Percentiles rank a stretch among this genome's conserved stretches.
Conservation (phyloP, 2,113 vertebrate species). For the Emydocephalus ijimae region DNA sequence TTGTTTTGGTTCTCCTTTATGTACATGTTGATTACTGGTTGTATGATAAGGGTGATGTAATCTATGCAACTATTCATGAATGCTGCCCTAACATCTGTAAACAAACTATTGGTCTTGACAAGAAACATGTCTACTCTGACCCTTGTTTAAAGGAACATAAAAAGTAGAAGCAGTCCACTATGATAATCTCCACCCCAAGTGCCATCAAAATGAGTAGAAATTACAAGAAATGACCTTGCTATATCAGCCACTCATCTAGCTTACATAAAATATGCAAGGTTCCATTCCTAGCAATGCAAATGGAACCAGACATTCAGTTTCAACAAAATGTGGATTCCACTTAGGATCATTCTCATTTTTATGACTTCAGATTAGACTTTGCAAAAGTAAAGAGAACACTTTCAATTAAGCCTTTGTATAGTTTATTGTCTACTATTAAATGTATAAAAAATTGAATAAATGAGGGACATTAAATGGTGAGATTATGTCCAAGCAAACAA, state of each 20-base stretch:
- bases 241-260: background rate
- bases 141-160: background rate
- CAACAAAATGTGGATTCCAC: background rate
- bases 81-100: background rate
- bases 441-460: slow-evolving; percentile 66
- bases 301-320: background rate
- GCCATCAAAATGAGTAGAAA: background rate
- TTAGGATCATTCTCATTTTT: background rate
- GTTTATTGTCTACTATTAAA: slow-evolving; percentile 76
- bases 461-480: slow-evolving; percentile 71
- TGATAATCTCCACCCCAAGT: background rate
- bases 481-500: slow-evolving; percentile 85
- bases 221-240: background rate
- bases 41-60: background rate
- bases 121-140: background rate
- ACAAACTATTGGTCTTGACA: background rate
- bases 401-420: slow-evolving; percentile 69
- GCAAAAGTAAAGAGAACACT: slow-evolving; percentile 67
- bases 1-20: background rate
- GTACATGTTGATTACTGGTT: background rate
- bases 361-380: slow-evolving; percentile 42
- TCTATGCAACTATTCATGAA: background rate
- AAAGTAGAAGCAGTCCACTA: background rate
- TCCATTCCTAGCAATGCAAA: background rate
- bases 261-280: background rate